Base-by-base conservation (phyloP, 2,888 invertebrate genomes). In the Phaedon cochleariae region DNA sequence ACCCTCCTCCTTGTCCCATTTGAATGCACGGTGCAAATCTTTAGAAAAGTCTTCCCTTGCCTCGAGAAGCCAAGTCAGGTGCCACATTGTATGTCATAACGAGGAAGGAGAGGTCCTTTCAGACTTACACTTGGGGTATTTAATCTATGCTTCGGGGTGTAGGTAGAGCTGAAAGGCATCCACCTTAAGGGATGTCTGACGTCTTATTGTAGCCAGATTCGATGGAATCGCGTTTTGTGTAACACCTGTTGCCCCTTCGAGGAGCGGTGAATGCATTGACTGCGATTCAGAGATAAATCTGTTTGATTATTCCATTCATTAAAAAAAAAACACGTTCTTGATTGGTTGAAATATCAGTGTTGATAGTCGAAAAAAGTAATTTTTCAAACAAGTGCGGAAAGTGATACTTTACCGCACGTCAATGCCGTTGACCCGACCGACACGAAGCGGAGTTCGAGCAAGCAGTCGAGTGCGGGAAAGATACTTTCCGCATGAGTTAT, bases 141-240 rank as follows among this genome's bases (percentile, higher is more conserved):
- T 15, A 41, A 15, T 41, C 41, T 15, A 12, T 15, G 41, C 15
- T 41, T 41, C 3, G 41, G 41, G 48, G 62, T 55, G 37, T n/a
- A n/a, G n/a, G n/a, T 17, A 41, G 29, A 63, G 67, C 67, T 73
- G 64, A 73, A 74, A 70, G 70, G 71, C 71, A 68, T 70, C 41
- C 71, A 68, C 72, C 71, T 73, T 70, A 72, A 68, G 68, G 70
- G 71, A n/a, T n/a, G n/a, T n/a, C n/a, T n/a, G 41, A 41, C 65
- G 73, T 70, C 74, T 73, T 73, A 72, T 74, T 72, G 71, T 72
- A 61, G 12, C 17, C 45, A 57, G 57, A 46, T 57, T 57, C 41
- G 4, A 15, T 45, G 57, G 17, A 37, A 15, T 15, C 21, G 46
- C 15, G 46, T 20, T 31, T 18, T 31, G 48, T 45, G 53, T 46